These are phyloP conservation scores for Scopus umbretta DNA, from an alignment of 2,113 vertebrate genomes.

Conservation along the genomic window DNA sequence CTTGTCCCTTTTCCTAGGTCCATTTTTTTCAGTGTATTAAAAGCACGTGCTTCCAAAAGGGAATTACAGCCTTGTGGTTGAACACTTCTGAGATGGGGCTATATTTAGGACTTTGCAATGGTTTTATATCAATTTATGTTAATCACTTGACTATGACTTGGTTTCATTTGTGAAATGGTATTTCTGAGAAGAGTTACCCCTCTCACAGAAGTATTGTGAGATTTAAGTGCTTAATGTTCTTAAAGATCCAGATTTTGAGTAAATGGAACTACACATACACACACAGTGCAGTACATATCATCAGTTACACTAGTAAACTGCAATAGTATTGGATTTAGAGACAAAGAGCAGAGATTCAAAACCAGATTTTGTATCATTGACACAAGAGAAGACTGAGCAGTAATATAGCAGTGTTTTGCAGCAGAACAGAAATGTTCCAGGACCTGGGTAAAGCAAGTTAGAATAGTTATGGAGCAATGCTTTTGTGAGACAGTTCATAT, in stretches of 20 bases:
- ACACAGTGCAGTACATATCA: neutral
- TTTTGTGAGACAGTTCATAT: neutral
- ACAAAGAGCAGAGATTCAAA: neutral
- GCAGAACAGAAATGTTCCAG: neutral
- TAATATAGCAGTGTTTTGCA: neutral
- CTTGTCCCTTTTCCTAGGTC: neutral
- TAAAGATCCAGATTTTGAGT: neutral
- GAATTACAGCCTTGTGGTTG: neutral
- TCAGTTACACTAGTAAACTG: neutral
- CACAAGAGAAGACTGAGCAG: neutral
- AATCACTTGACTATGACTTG: neutral
- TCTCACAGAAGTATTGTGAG: neutral
- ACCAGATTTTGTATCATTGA: neutral
- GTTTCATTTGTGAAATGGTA: neutral
- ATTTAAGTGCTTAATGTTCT: neutral
- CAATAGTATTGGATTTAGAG: neutral
- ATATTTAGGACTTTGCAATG: neutral
- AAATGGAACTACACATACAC: neutral
- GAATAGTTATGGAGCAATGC: neutral
- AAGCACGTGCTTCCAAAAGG: neutral
- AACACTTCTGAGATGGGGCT: neutral
- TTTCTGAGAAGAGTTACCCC: neutral
- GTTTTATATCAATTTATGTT: neutral
- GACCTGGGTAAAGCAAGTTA: neutral
- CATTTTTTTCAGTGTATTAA: neutral